A percentile compares a stretch with the other conserved stretches of the same genome.
These are phyloP conservation scores for Sphaeridia pumilis DNA, from an alignment of 2,888 invertebrate species.

Conservation along the genomic window DNA sequence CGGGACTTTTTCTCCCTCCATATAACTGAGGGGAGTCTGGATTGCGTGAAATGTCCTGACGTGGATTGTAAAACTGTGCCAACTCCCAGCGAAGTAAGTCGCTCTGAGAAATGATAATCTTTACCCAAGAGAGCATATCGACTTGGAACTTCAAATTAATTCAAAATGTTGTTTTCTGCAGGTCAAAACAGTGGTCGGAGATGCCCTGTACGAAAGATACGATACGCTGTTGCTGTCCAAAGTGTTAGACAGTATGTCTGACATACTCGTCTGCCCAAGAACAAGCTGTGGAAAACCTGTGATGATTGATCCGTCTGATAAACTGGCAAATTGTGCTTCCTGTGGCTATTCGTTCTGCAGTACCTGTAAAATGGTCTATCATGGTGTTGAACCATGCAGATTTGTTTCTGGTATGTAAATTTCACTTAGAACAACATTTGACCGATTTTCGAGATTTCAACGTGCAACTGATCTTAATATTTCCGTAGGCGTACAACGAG, in stretches of 20 bases:
- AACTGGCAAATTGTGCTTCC: constrained; percentile 46
- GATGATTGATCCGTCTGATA: constrained; percentile 44
- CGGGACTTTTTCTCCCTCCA: constrained; percentile 46
- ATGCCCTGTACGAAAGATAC: constrained; percentile 47
- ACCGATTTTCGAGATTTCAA: constrained; percentile 3
- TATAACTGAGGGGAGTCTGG: constrained; percentile 47
- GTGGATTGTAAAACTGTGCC: constrained; percentile 47
- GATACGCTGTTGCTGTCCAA: constrained; percentile 47
- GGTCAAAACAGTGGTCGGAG: constrained; percentile 46
- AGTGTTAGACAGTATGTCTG: constrained; percentile 48
- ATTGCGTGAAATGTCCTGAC: constrained; percentile 45
- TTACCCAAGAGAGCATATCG: no score
- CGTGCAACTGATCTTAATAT: no score
- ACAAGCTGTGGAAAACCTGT: constrained; percentile 48
- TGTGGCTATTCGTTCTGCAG: constrained; percentile 52
- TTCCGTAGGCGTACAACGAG: constrained; percentile 44
- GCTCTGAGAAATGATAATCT: no score
- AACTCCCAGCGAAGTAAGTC: constrained; percentile 45
- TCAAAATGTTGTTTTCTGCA: no score
- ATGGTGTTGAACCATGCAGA: constrained; percentile 50
- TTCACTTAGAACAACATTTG: no score
- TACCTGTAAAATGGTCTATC: constrained; percentile 49
- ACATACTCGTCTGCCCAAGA: constrained; percentile 51
- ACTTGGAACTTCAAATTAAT: no score
- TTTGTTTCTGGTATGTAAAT: constrained; percentile 45